A percentile compares a stretch with the other conserved stretches of the same genome.
Evolutionary conservation across 2,797 vertebrate genomes (phyloP).

Genomic region (Neoniphon sammara): DNA sequence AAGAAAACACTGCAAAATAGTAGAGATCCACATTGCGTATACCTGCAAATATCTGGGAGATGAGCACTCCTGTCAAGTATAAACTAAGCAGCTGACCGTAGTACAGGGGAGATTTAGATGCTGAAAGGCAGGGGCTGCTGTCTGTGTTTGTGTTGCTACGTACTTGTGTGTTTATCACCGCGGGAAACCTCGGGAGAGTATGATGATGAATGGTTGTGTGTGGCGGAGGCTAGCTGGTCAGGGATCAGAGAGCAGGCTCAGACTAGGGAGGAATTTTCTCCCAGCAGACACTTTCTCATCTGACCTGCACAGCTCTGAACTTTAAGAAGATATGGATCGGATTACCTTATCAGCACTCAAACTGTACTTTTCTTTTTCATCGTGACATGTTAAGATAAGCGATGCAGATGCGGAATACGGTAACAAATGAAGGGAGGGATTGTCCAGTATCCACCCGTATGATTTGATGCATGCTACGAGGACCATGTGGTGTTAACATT

Average conservation of each 20-base stretch:
- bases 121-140: conserved; percentile 34
- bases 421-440: conserved; percentile 13
- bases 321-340: conserved; percentile 54
- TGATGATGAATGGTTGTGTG: conserved; percentile 48
- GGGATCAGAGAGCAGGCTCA: conserved; percentile 48
- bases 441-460: too few species aligned
- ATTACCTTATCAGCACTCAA: conserved; percentile 42
- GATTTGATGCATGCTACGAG: conserved; percentile 11
- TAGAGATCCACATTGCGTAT: background rate
- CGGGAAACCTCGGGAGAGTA: conserved; percentile 24
- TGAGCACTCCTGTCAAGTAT: background rate
- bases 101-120: conserved; percentile 38
- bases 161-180: conserved; percentile 55
- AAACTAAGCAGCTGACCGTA: background rate
- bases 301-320: conserved; percentile 49
- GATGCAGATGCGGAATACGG: conserved; percentile 13
- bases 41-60: conserved; percentile 14
- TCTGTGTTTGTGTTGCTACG: conserved; percentile 58
- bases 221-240: conserved; percentile 40
- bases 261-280: conserved; percentile 54
- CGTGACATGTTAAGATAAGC: conserved; percentile 1
- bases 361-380: background rate
- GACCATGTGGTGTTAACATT: conserved; percentile 20
- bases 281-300: conserved; percentile 50
- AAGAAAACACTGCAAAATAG: conserved; percentile 10